Conservation (phyloP, 2,113 vertebrate genomes). For the Megaceryle maxima region DNA sequence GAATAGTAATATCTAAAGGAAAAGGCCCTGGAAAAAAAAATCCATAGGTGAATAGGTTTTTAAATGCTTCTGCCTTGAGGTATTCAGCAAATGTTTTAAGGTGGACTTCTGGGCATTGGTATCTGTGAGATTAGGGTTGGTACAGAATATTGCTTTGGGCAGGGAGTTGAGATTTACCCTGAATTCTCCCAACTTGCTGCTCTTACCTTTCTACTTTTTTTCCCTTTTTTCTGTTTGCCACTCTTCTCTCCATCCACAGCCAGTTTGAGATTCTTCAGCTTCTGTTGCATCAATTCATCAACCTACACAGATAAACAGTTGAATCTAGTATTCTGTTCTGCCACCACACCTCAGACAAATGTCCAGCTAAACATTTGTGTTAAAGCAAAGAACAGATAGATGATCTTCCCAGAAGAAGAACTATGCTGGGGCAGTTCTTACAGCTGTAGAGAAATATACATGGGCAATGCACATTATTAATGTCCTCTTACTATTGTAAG, state of each 20-base stretch:
- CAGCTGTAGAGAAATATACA: background rate
- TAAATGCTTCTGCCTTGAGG: background rate
- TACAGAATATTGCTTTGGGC: background rate
- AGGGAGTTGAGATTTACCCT: background rate
- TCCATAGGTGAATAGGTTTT: background rate
- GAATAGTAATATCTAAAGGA: background rate
- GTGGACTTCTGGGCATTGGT: background rate
- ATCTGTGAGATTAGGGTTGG: background rate
- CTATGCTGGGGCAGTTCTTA: background rate
- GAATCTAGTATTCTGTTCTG: background rate
- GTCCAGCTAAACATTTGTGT: background rate
- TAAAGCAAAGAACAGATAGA: background rate
- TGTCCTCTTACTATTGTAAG: background rate
- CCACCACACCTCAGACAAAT: background rate
- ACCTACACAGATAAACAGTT: slow-evolving; percentile 71
- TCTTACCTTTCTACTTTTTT: slow-evolving; percentile 56
- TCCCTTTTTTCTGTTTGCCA: slow-evolving; percentile 31
- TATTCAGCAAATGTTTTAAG: background rate
- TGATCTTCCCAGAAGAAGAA: too few relatives aligned
- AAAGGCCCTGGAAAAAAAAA: background rate
- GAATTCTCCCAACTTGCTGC: background rate
- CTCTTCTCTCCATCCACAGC: slow-evolving; percentile 76
- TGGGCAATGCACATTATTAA: background rate
- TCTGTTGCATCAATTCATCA: slow-evolving; percentile 83
- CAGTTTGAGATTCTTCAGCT: slow-evolving; percentile 78